Conservation (phyloP, 2,797 vertebrate genomes). For the Malurus leucopterus region DNA sequence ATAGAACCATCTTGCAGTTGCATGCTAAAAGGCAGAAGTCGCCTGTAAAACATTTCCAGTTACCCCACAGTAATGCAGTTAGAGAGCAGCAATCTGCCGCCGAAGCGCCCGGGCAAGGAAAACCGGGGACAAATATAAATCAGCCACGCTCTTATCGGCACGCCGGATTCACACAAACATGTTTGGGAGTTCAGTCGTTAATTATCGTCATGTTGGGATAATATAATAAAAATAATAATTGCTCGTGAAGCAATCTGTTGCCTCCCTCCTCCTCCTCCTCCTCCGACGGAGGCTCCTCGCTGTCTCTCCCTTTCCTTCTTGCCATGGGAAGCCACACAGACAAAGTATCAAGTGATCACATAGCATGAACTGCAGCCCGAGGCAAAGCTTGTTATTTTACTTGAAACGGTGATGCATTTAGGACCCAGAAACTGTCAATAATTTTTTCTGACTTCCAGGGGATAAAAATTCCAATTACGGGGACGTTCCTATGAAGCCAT, state of each 20-base stretch:
- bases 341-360: constrained; percentile 55
- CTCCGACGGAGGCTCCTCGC: constrained; percentile 12
- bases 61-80: constrained; percentile 50
- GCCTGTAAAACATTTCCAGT: constrained; percentile 43
- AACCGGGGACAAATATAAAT: constrained; percentile 41
- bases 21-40: constrained; percentile 58
- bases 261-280: constrained; percentile 22
- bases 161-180: constrained; percentile 7
- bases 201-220: constrained; percentile 56
- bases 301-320: constrained; percentile 31
- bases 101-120: not conserved
- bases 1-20: constrained; percentile 41
- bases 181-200: constrained; percentile 43
- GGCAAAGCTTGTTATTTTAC: constrained; percentile 60
- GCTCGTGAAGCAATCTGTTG: constrained; percentile 10
- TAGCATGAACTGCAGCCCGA: constrained; percentile 62
- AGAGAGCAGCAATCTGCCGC: constrained; percentile 43
- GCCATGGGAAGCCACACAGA: constrained; percentile 23
- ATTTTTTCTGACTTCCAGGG: constrained; percentile 55
- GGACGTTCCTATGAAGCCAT: constrained; percentile 12
- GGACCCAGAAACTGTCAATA: constrained; percentile 55
- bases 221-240: constrained; percentile 60
- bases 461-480: constrained; percentile 53
- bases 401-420: constrained; percentile 61
- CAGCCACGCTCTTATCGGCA: constrained; percentile 10